Base-by-base conservation (phyloP, 2,888 invertebrate species). In the Pteria penguin region DNA sequence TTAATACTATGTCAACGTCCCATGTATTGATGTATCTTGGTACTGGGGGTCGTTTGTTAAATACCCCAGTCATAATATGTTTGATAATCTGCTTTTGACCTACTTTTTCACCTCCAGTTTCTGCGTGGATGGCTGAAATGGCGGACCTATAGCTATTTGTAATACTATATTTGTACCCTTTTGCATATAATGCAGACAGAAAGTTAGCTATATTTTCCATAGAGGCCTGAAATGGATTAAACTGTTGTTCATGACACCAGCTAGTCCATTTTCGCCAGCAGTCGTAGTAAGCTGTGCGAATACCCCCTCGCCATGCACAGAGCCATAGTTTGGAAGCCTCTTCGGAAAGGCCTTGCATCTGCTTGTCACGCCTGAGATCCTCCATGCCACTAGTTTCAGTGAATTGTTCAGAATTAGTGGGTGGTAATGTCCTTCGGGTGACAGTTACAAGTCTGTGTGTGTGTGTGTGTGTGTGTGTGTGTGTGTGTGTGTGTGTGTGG, bases 211-310 rank as follows among this genome's bases (percentile, higher is more conserved):
- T 36, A 63, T 33, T 24, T 0, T 5, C 27, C 63, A 36, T 4
- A 63, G 8, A 24, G 33, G 63, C 24, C 1, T 63, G 63, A 63
- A 63, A 18, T 1, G 36, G 63, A 63, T 63, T 2, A 63, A 63
- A 0, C 4, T 22, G 26, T 36, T 36, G 36, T 63, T 33, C 1
- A 63, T 4, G 24, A 63, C 63, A 63, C 63, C 63, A 63, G 63
- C 63, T 11, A 22, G 4, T 4, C 61, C 61, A 61, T 31, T 31
- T 61, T 61, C 61, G 32, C 61, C 61, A 61, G 61, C 36, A 2
- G 26, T 45, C 45, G 8, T 63, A 26, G 36, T 63, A 63, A 63
- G 63, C 26, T 33, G 14, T n/a, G n/a, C n/a, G n/a, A n/a, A n/a
- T n/a, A n/a, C n/a, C n/a, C n/a, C n/a, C n/a, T n/a, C n/a, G n/a